Base-by-base conservation (phyloP, 2,113 vertebrate genomes). In the Hystrix cristata region DNA sequence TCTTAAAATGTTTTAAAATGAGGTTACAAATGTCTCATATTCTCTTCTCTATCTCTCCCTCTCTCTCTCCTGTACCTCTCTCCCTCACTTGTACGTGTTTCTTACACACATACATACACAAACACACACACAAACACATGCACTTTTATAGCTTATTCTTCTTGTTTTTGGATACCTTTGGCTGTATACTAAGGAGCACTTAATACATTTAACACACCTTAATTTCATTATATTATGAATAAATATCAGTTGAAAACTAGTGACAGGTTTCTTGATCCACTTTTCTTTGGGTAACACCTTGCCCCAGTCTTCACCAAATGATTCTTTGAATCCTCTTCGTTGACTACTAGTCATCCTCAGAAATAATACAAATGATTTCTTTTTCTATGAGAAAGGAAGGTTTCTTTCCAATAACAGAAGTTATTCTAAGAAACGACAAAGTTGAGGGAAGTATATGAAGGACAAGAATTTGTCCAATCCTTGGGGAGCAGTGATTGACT, bases 351-450 rank as follows among this genome's bases (percentile, higher is more conserved):
- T 84, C 60, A 67, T 78, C 21, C 23, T 67, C 60, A 93, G 8
- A 88, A 81, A 83, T 81, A 27, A 86, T 51, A 8, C 31, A 53
- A 69, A 53, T 65, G 8, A 43, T 21, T 83, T 21, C 29, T 67
- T 93, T 38, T 62, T 15, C 29, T 94, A 14, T 76, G 31, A 80
- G 21, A 65, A 94, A 29, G 2, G 31, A 31, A 62, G 2, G 2
- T 72, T 71, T 78, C 10, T 69, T 53, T 57, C 31, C 69, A 74
- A 71, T 59, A 65, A 25, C 10, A 53, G 9, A 86, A 23, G 16
- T 87, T 13, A 87, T 34, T 46, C 31, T 71, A 90, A 94, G 31
- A 89, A 59, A 87, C 87, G 81, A 64, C 31, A 90, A 93, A 84
- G 48, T 69, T 27, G 60, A 13, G 9, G 2, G 48, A 91, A 87